A percentile compares a stretch with the other conserved stretches of the same genome.
Conservation (phyloP, 2,888 invertebrate species). For the Brachypterus glaber region DNA sequence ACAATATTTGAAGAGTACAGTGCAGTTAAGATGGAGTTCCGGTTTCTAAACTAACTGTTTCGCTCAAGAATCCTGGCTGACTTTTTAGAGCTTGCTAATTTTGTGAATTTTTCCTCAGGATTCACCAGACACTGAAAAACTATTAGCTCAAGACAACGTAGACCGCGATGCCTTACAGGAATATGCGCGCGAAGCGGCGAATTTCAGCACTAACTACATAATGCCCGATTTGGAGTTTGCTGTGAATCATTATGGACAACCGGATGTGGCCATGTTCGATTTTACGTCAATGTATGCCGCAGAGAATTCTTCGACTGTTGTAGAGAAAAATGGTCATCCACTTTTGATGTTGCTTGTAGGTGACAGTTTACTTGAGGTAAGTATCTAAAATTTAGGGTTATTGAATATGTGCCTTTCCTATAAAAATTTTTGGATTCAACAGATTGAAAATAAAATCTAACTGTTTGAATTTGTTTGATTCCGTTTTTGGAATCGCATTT, state of each 20-base stretch:
- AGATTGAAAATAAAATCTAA: too few relatives aligned
- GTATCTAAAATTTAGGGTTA: neutral
- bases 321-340: conserved; percentile 62
- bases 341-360: conserved; percentile 88
- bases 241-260: conserved; percentile 93
- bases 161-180: conserved; percentile 78
- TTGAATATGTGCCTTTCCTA: too few relatives aligned
- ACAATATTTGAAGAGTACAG: too few relatives aligned
- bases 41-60: too few relatives aligned
- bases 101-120: conserved; percentile 52
- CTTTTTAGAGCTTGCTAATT: too few relatives aligned
- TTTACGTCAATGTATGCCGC: conserved; percentile 98
- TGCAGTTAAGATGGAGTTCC: too few relatives aligned
- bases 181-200: conserved; percentile 91
- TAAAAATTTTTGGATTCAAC: too few relatives aligned
- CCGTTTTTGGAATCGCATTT: too few relatives aligned
- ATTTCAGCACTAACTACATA: conserved; percentile 82
- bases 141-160: conserved; percentile 83
- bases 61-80: too few relatives aligned
- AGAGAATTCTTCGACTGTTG: conserved; percentile 83
- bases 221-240: conserved; percentile 88
- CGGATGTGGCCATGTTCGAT: conserved; percentile 97
- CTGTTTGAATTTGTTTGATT: too few relatives aligned
- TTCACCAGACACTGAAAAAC: conserved; percentile 76
- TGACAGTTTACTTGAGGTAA: conserved; percentile 85